A percentile compares a stretch with the other conserved stretches of the same genome.
These are phyloP conservation scores for Semotilus atromaculatus DNA, from an alignment of 2,797 vertebrate genomes.

Conservation along the genomic window DNA sequence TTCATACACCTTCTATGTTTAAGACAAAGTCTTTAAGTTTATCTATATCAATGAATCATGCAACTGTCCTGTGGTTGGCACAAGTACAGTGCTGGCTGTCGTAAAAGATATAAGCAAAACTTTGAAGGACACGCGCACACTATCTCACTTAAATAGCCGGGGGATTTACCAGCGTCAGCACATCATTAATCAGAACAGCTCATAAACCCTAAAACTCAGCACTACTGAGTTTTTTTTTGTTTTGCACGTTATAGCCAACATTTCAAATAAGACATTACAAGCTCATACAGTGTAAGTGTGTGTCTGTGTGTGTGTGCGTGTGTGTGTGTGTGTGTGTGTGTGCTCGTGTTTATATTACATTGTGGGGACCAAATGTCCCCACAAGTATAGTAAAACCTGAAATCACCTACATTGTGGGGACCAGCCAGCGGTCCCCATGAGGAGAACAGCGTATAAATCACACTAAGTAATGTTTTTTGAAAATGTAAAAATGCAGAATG, in stretches of 20 bases:
- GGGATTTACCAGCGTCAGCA: conserved; percentile 3
- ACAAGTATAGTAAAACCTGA: too few species aligned
- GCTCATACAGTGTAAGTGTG: background rate
- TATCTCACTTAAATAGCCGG: background rate
- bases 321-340: background rate
- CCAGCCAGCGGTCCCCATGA: too few species aligned
- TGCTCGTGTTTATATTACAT: too few species aligned
- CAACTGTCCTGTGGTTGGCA: conserved; percentile 3
- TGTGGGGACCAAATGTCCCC: too few species aligned
- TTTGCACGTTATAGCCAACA: background rate
- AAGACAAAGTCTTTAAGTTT: background rate
- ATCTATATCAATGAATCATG: conserved; percentile 31
- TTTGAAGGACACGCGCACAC: conserved; percentile 3
- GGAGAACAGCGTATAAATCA: too few species aligned
- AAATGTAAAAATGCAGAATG: too few species aligned
- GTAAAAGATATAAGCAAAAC: conserved; percentile 18
- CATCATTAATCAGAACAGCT: conserved; percentile 30
- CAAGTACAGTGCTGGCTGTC: background rate
- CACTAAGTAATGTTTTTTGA: too few species aligned
- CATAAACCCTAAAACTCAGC: conserved; percentile 32
- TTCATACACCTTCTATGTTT: background rate
- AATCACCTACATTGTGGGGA: too few species aligned
- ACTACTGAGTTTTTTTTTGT: background rate
- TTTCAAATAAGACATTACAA: conserved; percentile 21
- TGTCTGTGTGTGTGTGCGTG: background rate